Evolutionary conservation across 2,797 vertebrate species (phyloP).

Genomic region (Mareca strepera): DNA sequence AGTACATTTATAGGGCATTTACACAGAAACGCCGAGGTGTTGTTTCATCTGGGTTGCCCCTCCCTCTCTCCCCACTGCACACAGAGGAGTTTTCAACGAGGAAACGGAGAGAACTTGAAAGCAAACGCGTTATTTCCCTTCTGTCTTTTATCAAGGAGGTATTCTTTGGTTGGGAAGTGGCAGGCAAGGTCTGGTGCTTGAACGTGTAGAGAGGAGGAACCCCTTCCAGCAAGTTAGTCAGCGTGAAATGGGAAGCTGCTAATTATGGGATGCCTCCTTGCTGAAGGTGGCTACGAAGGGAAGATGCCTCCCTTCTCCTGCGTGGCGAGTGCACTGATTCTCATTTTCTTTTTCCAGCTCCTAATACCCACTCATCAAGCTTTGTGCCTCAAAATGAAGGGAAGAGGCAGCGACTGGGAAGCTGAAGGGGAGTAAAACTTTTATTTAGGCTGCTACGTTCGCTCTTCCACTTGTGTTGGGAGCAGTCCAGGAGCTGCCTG

Average conservation of each 20-base stretch:
- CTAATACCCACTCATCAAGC: fast-evolving
- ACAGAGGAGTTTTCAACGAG: not conserved
- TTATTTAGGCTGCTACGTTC: not conserved
- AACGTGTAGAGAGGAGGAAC: not conserved
- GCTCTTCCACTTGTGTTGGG: not conserved
- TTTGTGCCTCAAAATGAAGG: not conserved
- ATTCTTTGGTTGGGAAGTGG: not conserved
- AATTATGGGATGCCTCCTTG: not conserved
- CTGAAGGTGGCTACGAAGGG: not conserved
- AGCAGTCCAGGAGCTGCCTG: not conserved
- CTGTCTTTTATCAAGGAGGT: not conserved
- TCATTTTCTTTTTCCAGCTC: not conserved
- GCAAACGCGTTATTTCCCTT: not conserved
- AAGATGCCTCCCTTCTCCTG: too few relatives aligned
- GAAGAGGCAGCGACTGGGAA: fast-evolving
- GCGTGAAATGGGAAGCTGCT: not conserved
- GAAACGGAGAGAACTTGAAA: not conserved
- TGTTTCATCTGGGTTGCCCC: not conserved
- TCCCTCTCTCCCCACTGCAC: not conserved
- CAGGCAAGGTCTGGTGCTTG: not conserved
- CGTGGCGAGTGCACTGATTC: not conserved
- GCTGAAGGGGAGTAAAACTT: not conserved
- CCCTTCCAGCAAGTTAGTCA: not conserved
- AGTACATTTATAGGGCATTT: not conserved
- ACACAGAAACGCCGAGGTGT: not conserved